phyloP scores from a whole-genome alignment of 2,888 invertebrate species.

The Ephialtes manifestator region DNA sequence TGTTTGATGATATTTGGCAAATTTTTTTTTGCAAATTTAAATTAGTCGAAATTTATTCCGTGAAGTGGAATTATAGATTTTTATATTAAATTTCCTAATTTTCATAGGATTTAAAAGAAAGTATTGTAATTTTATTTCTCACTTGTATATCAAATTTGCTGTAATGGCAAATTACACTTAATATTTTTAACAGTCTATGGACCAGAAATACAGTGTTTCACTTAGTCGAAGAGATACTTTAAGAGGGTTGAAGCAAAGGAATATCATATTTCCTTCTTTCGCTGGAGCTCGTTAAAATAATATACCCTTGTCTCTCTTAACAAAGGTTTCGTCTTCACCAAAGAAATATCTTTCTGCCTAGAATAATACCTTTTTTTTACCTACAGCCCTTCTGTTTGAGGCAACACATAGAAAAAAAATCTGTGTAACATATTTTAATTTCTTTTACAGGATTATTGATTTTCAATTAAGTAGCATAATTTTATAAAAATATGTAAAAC shows the following conservation, averaged over 20 bases:
- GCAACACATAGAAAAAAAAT: not conserved
- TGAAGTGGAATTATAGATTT: no score
- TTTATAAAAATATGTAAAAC: no score
- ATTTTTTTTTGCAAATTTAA: no score
- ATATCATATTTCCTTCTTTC: conserved; percentile 54
- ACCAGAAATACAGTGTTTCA: not conserved
- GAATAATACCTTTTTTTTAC: conserved; percentile 42
- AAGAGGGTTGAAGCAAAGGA: conserved; percentile 17
- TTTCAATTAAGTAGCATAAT: no score
- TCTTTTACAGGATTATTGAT: no score
- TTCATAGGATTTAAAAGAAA: no score
- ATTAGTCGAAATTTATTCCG: no score
- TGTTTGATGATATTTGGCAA: not conserved
- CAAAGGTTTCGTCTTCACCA: conserved; percentile 31
- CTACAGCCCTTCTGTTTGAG: not conserved
- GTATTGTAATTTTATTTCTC: no score
- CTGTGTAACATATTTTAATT: not conserved
- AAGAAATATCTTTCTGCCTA: conserved; percentile 24
- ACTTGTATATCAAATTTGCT: no score
- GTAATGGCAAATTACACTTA: no score
- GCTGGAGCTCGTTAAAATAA: conserved; percentile 54
- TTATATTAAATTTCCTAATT: no score
- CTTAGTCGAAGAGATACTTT: not conserved
- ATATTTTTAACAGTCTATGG: no score
- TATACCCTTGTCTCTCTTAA: conserved; percentile 9